Evolutionary conservation across 2,797 vertebrate species (phyloP).

Genomic region (Myioborus miniatus): DNA sequence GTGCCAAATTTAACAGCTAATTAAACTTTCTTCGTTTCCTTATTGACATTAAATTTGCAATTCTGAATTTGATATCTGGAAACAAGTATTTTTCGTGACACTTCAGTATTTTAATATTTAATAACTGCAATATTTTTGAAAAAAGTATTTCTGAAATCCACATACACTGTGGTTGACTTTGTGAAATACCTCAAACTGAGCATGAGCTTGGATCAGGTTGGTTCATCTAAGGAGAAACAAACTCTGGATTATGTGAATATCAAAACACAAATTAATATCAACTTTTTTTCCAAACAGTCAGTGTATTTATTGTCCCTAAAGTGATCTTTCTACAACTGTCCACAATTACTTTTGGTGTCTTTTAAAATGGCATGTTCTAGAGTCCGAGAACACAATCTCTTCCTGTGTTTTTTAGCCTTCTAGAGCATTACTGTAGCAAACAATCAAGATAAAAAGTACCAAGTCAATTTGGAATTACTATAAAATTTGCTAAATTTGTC

Average conservation of each 20-base stretch:
- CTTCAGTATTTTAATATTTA: neutral
- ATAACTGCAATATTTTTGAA: neutral
- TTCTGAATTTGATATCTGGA: neutral
- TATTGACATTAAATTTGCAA: neutral
- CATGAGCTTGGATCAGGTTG: neutral
- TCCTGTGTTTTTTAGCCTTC: neutral
- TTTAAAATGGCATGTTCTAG: neutral
- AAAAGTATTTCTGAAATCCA: neutral
- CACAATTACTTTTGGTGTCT: neutral
- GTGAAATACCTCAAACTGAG: neutral
- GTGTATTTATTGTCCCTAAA: neutral
- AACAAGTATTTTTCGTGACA: neutral
- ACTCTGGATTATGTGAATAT: fast-evolving
- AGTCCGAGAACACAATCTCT: neutral
- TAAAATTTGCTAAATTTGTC: neutral
- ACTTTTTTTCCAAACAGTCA: neutral
- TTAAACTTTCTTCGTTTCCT: neutral
- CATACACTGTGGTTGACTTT: neutral
- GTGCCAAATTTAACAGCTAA: neutral
- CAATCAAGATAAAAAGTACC: neutral
- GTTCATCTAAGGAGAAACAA: neutral
- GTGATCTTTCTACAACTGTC: neutral
- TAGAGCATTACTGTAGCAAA: neutral
- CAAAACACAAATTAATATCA: neutral
- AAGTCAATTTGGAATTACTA: neutral